Evolutionary conservation across 2,888 invertebrate species (phyloP), one percentile per base, ranked within the genome.

Genomic region (Allophyes oxyacanthae): DNA sequence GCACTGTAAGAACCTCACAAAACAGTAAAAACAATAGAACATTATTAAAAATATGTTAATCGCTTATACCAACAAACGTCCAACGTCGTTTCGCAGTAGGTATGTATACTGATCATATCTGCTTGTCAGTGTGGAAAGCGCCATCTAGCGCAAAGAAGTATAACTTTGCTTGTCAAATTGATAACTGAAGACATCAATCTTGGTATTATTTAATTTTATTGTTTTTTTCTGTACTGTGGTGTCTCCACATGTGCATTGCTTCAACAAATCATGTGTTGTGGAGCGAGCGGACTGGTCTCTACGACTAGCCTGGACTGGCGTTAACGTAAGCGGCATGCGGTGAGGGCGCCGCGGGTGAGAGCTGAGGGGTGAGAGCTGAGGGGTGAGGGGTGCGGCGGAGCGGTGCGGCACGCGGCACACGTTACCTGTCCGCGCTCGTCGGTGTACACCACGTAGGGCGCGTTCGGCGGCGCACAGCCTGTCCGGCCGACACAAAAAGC

Each of bases 341-440:
- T 52, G 67, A 45, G 0, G n/a, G 15, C 25, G 38, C 40, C 51
- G 51, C 28, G 36, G 14, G 43, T 11, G 63, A 9, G 37, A 30
- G 40, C 15, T 20, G 42, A 15, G 52, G 11, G 44, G 53, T 14
- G 30, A 37, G 41, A n/a, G 52, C 5, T 9, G 8, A 11, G 11
- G 14, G 9, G 14, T 2, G 37, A 5, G 28, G 14, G 34, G 40
- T 10, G 52, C 15, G n/a, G 32, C 13, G 49, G 4, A 4, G 20
- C 44, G 38, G 66, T 48, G 59, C 40, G 55, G 52, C 66, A 55
- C 61, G 69, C 64, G 72, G 86, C 92, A 93, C 92, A 74, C 94
- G 95, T 95, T 97, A 98, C 98, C 98, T 98, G 98, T 96, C 97
- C 98, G 96, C 97, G 97, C 94, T 97, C 97, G 96, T 98, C 98